Evolutionary conservation across 1,140 invertebrate species (phyloP).

Genomic region (Cotesia glomerata): DNA sequence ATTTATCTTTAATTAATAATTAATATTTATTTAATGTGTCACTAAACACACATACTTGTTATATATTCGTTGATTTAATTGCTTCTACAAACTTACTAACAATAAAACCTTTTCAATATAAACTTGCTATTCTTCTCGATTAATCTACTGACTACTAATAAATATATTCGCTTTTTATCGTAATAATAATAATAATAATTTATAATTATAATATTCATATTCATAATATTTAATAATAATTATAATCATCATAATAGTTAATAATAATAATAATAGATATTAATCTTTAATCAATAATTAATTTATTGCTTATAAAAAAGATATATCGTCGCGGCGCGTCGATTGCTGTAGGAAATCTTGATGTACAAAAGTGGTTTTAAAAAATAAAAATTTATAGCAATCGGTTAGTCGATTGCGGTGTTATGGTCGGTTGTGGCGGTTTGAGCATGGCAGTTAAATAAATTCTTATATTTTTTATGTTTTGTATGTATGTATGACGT

Average conservation of each 20-base stretch:
- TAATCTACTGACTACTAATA: background rate
- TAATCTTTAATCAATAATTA: too few species aligned
- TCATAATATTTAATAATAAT: conserved; percentile 4
- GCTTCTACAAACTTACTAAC: too few species aligned
- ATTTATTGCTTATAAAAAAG: conserved; percentile 4
- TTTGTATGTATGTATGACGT: background rate
- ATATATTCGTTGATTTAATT: too few species aligned
- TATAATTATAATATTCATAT: conserved; percentile 8
- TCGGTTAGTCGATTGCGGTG: background rate
- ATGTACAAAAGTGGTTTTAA: conserved; percentile 23
- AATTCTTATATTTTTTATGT: conserved; percentile 2
- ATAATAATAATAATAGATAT: too few species aligned
- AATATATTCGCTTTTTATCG: background rate
- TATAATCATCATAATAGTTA: too few species aligned
- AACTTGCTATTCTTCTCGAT: background rate
- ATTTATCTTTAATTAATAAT: too few species aligned
- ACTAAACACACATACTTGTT: too few species aligned
- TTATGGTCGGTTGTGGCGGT: conserved; percentile 3
- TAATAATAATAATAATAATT: background rate
- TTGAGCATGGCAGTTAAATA: background rate
- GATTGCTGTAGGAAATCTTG: conserved; percentile 26
- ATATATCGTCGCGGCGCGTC: background rate
- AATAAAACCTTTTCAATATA: too few species aligned
- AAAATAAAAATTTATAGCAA: conserved; percentile 16
- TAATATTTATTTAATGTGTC: too few species aligned